Evolutionary conservation across 2,888 invertebrate genomes (phyloP).

Genomic region (Eurois occulta): DNA sequence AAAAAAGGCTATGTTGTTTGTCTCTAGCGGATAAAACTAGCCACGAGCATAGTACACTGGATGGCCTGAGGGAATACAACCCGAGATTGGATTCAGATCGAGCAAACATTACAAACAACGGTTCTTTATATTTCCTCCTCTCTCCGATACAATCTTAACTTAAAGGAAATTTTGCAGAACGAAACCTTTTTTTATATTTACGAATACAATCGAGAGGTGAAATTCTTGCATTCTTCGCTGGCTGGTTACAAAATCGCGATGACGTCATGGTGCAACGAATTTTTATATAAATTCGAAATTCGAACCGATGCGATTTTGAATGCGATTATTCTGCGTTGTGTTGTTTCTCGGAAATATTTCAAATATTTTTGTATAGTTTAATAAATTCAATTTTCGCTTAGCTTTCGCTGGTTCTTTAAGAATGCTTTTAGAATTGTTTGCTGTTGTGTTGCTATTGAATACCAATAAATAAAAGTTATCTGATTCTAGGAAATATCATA

Average conservation of each 20-base stretch:
- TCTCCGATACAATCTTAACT: conserved; percentile 52
- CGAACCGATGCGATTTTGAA: conserved; percentile 27
- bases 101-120: conserved; percentile 59
- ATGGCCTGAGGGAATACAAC: conserved; percentile 58
- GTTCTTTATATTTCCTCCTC: conserved; percentile 57
- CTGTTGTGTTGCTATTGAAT: conserved; percentile 1
- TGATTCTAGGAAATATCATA: not conserved
- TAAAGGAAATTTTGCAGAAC: conserved; percentile 37
- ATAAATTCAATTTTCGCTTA: conserved; percentile 41
- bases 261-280: conserved; percentile 43
- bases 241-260: conserved; percentile 32
- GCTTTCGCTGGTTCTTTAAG: not conserved
- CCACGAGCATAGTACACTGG: conserved; percentile 34
- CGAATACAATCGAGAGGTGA: conserved; percentile 41
- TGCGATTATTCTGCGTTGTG: conserved; percentile 35
- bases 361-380: conserved; percentile 37
- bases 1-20: conserved; percentile 22
- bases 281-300: conserved; percentile 46
- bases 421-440: conserved; percentile 32
- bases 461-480: not conserved
- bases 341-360: conserved; percentile 37
- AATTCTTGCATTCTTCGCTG: conserved; percentile 43
- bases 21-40: conserved; percentile 47
- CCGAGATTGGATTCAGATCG: conserved; percentile 63
- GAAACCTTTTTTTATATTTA: conserved; percentile 24